A percentile compares a stretch with the other conserved stretches of the same genome.
Conservation (phyloP, 2,888 invertebrate genomes). For the Mesorhabditis belari region DNA sequence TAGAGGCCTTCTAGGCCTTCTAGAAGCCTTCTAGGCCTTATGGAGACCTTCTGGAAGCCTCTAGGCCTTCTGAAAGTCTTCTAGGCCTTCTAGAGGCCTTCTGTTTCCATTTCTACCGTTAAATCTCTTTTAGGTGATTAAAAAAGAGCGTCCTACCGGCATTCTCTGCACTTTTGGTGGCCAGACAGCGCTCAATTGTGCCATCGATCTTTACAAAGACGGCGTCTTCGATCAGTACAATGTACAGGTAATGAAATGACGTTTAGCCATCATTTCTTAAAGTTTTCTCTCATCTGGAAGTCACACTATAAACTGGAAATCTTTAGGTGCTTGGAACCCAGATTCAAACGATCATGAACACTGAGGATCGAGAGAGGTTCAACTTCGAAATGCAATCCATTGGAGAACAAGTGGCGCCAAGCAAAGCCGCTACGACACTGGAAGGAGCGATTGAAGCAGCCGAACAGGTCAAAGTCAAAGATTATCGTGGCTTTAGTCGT, state of each 20-base stretch:
- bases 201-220: conserved; percentile 76
- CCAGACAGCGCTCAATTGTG: conserved; percentile 96
- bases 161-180: conserved; percentile 96
- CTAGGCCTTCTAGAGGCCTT: conserved; percentile 89
- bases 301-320: too few relatives aligned
- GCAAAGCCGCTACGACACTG: conserved; percentile 80
- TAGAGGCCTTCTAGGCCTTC: too few relatives aligned
- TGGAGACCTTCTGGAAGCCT: too few relatives aligned
- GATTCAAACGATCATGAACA: conserved; percentile 86
- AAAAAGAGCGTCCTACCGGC: conserved; percentile 88
- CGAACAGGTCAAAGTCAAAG: too few relatives aligned
- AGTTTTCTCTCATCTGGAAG: not conserved
- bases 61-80: conserved; percentile 96
- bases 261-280: not conserved
- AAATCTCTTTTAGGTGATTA: conserved; percentile 77
- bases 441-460: conserved; percentile 59
- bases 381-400: conserved; percentile 72
- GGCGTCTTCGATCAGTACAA: conserved; percentile 81
- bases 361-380: conserved; percentile 92
- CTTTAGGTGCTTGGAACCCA: conserved; percentile 83
- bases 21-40: too few relatives aligned
- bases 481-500: too few relatives aligned
- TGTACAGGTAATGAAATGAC: conserved; percentile 57
- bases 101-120: conserved; percentile 74
- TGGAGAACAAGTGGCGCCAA: conserved; percentile 76